Conservation (phyloP, 2,113 vertebrate genomes). For the Uria lomvia region DNA sequence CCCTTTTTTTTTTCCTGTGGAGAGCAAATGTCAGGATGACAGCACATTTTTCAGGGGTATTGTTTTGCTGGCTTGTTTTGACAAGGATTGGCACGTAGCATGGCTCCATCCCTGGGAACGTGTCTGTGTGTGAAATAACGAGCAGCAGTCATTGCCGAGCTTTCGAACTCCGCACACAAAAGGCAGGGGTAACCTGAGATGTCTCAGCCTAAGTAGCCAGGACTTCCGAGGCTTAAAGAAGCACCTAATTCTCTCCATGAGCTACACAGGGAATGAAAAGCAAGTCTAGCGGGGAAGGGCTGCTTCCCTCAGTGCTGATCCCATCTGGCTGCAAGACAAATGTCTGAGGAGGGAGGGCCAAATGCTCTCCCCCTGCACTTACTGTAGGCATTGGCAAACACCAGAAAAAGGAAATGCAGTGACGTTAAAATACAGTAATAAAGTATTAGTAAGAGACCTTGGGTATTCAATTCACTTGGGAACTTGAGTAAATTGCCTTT, state of each 20-base stretch:
- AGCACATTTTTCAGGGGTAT: background rate
- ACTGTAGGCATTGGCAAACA: background rate
- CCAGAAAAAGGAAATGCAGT: background rate
- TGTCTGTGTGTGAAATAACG: background rate
- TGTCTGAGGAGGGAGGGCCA: background rate
- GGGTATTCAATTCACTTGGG: conserved; percentile 26
- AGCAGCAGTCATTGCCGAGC: background rate
- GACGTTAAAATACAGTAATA: background rate
- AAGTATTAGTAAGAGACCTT: background rate
- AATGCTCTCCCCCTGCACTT: background rate
- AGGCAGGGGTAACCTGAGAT: background rate
- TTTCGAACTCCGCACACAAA: background rate
- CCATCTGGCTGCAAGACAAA: background rate
- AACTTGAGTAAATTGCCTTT: conserved; percentile 28
- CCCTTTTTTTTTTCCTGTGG: background rate
- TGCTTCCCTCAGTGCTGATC: background rate
- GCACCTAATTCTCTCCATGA: background rate
- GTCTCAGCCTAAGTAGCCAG: background rate
- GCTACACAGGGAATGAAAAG: background rate
- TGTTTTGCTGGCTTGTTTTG: conserved; percentile 16
- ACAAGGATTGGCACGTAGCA: background rate
- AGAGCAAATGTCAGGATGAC: background rate
- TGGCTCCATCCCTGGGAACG: rapidly evolving
- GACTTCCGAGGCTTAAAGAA: background rate
- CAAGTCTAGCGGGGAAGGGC: background rate